Evolutionary conservation across 2,113 vertebrate genomes (phyloP), one percentile per base, ranked within the genome.

Genomic region (Gymnogyps californianus): DNA sequence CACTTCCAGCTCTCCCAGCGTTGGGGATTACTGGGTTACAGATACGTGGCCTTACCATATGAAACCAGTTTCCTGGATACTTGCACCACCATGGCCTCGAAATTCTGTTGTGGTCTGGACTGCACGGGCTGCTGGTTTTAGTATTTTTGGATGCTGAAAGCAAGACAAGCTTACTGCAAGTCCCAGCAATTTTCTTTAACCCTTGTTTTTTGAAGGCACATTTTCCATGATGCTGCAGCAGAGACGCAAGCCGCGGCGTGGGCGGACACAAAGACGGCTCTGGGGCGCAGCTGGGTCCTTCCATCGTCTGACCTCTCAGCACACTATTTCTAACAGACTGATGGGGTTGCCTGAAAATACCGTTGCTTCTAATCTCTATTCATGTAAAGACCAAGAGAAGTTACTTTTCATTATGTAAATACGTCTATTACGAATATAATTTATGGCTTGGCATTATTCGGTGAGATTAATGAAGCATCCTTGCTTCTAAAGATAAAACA

Each of bases 401-500:
- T 65, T 61, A 85, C 74, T 87, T 95, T 95, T 93, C 93, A 90
- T 95, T 90, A 90, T 36, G 9, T 31, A 94, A 92, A 94, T 79
- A 89, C 0, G 5, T 58, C 84, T 87, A 44, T 72, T 69, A 85
- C 29, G 62, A 77, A 76, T 22, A 54, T n/a, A 69, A 93, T 93
- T 93, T 87, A 96, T 65, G 82, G 81, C 81, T 71, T 93, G 69
- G 89, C 64, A 31, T 91, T 90, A 85, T n/a, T 88, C 76, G 77
- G 32, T 32, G 62, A 88, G 82, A 95, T 76, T 94, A 94, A 96
- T 85, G 93, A 95, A 86, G 62, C 6, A 49, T 82, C 82, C 25
- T 61, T 61, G 75, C 85, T 94, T 93, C 87, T 90, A 66, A 94
- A 94, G 92, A 96, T 54, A 90, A 95, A 91, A 74, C 79, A 58